Base-by-base conservation (phyloP, 2,797 vertebrate species). In the Tapera naevia region DNA sequence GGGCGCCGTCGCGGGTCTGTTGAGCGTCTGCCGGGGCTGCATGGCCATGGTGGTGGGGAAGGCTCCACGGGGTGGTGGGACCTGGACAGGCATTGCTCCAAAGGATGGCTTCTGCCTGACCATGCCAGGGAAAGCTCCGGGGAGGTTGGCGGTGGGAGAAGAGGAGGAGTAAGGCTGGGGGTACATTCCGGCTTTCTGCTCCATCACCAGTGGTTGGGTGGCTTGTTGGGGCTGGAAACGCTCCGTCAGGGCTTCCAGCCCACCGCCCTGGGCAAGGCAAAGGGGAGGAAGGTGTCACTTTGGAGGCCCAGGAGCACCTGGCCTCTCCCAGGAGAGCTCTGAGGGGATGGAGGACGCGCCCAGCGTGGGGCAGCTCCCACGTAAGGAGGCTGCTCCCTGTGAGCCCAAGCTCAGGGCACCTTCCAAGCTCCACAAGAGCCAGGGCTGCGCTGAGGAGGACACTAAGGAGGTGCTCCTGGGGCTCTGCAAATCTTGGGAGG, bases 171-270 rank as follows among this genome's bases (percentile, higher is more conserved):
- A 99, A 93, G 98, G 94, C 94, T 99, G 98, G 35, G 98, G 97
- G 83, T 98, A 98, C 80, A 97, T 84, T 84, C 87, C 94, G 7
- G 97, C 85, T 95, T 99, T 99, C 66, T 98, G 97, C 82, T 99
- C 99, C 97, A 98, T 95, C 93, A 98, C 93, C 33, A 98, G 94
- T 5, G 98, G 97, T 1, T 97, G 97, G 21, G 97, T 94, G 30
- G 96, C 89, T 92, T 97, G 98, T 88, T 98, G 99, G 65, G 98
- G 93, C 23, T 98, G 97, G 92, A 99, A 98, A 60, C 94, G 98
- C 73, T 98, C 99, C 17, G 98, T 97, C 80, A 98, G 88, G 11
- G 98, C 97, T 72, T 99, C 98, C 60, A 99, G 98, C 91, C 98
- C 98, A 13, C 98, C 99, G 28, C 99, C 98, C 99, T 99, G 96